Evolutionary conservation across 2,888 invertebrate species (phyloP).

Genomic region (Temnothorax ravouxi): DNA sequence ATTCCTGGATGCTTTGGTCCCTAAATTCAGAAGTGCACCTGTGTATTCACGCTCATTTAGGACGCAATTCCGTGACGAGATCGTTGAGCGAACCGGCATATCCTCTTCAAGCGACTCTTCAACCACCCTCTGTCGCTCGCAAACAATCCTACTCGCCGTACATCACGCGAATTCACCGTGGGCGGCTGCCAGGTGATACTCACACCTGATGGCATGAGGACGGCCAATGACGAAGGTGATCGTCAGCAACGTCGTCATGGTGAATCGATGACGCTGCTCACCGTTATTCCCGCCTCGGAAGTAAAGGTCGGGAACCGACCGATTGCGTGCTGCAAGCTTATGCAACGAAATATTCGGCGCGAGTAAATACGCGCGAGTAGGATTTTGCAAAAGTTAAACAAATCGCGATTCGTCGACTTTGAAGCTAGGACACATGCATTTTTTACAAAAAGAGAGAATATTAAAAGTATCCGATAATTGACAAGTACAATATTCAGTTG

Average conservation of each 20-base stretch:
- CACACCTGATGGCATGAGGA: slow-evolving; percentile 22
- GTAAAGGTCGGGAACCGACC: slow-evolving; percentile 39
- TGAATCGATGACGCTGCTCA: slow-evolving; percentile 66
- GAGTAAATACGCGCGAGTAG: slow-evolving; percentile 17
- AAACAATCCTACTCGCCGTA: slow-evolving; percentile 2
- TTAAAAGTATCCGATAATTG: background rate
- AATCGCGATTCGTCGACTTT: background rate
- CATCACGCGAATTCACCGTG: slow-evolving; percentile 19
- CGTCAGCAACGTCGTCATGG: slow-evolving; percentile 71
- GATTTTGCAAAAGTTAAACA: slow-evolving; percentile 20
- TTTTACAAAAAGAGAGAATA: background rate
- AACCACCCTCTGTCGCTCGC: slow-evolving; percentile 14
- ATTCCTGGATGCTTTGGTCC: background rate
- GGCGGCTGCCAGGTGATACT: slow-evolving; percentile 21
- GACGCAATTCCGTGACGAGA: background rate
- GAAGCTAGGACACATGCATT: background rate
- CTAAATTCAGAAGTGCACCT: background rate
- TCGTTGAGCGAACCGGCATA: slow-evolving; percentile 11
- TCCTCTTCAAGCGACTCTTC: slow-evolving; percentile 37
- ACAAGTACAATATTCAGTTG: background rate
- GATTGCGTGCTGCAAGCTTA: slow-evolving; percentile 11
- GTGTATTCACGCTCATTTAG: background rate
- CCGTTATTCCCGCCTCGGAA: background rate
- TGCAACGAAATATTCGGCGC: background rate
- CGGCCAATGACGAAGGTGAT: slow-evolving; percentile 59